Evolutionary conservation across 2,888 invertebrate genomes (phyloP).

Genomic region (Tipula lateralis): DNA sequence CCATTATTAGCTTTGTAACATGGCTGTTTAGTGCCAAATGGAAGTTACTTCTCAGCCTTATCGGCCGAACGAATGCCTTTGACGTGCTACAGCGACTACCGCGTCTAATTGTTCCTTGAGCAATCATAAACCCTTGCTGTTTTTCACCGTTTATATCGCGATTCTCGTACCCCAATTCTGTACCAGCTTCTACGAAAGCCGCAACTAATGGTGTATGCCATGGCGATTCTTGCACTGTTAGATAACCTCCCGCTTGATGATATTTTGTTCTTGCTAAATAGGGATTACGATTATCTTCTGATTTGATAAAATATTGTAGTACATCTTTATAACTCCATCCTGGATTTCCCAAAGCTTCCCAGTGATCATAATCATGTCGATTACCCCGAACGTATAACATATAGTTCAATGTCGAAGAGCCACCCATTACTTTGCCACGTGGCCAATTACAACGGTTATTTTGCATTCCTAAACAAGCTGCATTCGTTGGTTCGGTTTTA

Average conservation of each 20-base stretch:
- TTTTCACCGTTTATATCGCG: conserved; percentile 75
- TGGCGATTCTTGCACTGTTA: conserved; percentile 78
- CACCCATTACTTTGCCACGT: conserved; percentile 83
- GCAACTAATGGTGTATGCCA: conserved; percentile 78
- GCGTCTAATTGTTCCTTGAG: conserved; percentile 72
- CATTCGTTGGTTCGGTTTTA: conserved; percentile 77
- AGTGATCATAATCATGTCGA: conserved; percentile 78
- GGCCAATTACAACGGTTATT: conserved; percentile 83
- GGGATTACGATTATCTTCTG: conserved; percentile 83
- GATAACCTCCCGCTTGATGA: conserved; percentile 66
- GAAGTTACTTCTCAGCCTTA: conserved; percentile 68
- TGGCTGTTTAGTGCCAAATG: conserved; percentile 77
- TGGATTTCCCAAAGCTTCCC: conserved; percentile 79
- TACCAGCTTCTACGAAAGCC: conserved; percentile 76
- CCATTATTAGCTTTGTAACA: conserved; percentile 69
- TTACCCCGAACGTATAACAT: conserved; percentile 89
- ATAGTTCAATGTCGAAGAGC: conserved; percentile 80
- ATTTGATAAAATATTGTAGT: conserved; percentile 83
- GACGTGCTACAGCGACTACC: conserved; percentile 82
- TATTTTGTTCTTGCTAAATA: conserved; percentile 67
- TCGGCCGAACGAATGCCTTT: conserved; percentile 79
- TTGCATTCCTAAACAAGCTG: conserved; percentile 77
- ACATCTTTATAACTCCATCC: conserved; percentile 86
- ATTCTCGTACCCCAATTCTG: conserved; percentile 77
- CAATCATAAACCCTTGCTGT: conserved; percentile 77